Evolutionary conservation across 2,113 vertebrate genomes (phyloP).

Genomic region (Lepus europaeus): DNA sequence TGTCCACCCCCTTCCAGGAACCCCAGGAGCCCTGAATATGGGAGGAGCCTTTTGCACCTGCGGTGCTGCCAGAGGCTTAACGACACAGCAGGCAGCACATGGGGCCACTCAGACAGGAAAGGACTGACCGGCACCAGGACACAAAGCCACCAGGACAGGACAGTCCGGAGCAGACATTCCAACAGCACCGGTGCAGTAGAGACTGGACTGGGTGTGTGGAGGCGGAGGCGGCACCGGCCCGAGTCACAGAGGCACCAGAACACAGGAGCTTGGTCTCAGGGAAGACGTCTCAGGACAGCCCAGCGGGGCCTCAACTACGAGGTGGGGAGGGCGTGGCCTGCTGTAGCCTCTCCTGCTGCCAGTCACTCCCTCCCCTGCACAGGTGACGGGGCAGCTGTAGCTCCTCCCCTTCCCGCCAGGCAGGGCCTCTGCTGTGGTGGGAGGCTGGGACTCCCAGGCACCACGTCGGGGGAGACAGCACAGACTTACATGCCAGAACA

Average conservation of each 20-base stretch:
- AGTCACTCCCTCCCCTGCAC: not conserved
- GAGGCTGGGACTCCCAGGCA: not conserved
- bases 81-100: not conserved
- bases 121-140: accelerated
- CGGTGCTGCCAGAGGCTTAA: not conserved
- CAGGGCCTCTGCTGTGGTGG: not conserved
- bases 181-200: not conserved
- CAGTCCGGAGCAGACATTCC: not conserved
- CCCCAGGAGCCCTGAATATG: not conserved
- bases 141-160: not conserved
- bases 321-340: not conserved
- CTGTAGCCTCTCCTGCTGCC: not conserved
- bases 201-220: too few species aligned
- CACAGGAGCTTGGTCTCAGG: not conserved
- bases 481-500: accelerated
- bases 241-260: not conserved
- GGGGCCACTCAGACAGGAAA: too few species aligned
- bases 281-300: not conserved
- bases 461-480: too few species aligned
- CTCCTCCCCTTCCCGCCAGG: not conserved
- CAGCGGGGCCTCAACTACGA: not conserved
- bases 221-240: not conserved
- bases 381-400: not conserved
- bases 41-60: not conserved
- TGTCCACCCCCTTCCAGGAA: not conserved